Conservation (phyloP, 1,140 invertebrate genomes). For the Varroa destructor region DNA sequence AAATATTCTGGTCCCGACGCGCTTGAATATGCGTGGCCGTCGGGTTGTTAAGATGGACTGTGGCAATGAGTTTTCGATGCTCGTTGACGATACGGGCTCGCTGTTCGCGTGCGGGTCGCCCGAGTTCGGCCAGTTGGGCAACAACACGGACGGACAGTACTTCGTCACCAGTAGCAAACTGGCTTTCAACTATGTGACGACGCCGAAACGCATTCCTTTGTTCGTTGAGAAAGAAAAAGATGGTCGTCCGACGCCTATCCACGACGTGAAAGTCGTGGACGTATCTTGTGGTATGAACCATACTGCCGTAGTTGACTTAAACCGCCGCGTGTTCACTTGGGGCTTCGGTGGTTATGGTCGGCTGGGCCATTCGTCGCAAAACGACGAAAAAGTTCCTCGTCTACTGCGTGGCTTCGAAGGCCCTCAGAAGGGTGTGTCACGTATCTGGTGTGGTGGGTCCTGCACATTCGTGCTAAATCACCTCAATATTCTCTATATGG, state of each 20-base stretch:
- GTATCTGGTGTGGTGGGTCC: slow-evolving; percentile 66
- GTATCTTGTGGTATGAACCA: slow-evolving; percentile 81
- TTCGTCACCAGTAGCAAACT: slow-evolving; percentile 76
- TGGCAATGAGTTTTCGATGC: slow-evolving; percentile 79
- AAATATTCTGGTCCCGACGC: slow-evolving; percentile 15
- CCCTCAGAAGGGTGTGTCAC: slow-evolving; percentile 61
- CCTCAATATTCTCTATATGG: slow-evolving; percentile 61
- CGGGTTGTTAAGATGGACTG: slow-evolving; percentile 70
- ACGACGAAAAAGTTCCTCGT: slow-evolving; percentile 76
- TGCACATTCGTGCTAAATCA: slow-evolving; percentile 71
- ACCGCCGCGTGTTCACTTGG: slow-evolving; percentile 76
- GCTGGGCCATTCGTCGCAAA: slow-evolving; percentile 75
- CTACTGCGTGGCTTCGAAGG: slow-evolving; percentile 76
- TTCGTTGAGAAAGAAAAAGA: slow-evolving; percentile 79
- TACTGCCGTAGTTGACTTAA: slow-evolving; percentile 68
- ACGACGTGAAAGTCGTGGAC: slow-evolving; percentile 72
- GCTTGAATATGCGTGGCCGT: slow-evolving; percentile 49
- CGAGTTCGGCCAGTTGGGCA: slow-evolving; percentile 74
- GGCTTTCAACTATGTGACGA: slow-evolving; percentile 65
- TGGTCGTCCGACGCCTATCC: slow-evolving; percentile 63
- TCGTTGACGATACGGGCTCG: slow-evolving; percentile 71
- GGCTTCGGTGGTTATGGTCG: slow-evolving; percentile 86
- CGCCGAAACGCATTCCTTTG: slow-evolving; percentile 64
- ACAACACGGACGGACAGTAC: slow-evolving; percentile 85
- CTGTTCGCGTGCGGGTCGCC: slow-evolving; percentile 80